Conservation (phyloP, 2,113 vertebrate genomes). For the Ornithorhynchus anatinus region DNA sequence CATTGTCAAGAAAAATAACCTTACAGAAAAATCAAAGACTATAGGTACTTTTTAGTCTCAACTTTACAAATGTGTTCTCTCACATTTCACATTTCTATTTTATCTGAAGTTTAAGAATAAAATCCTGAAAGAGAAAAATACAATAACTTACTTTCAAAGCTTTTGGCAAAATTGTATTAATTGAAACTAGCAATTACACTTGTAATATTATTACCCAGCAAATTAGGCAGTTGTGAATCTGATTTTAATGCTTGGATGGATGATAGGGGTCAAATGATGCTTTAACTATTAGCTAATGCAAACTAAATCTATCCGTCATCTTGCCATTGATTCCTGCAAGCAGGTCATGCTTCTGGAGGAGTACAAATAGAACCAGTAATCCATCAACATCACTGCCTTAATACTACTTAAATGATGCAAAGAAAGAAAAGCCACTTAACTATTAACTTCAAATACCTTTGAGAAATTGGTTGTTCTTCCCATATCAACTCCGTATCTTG, state of each 20-base stretch:
- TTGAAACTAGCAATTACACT: constrained; percentile 2
- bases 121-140: neutral
- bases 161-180: constrained; percentile 17
- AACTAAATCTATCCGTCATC: constrained; percentile 66
- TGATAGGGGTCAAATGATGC: constrained; percentile 60
- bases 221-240: constrained; percentile 19
- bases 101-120: constrained; percentile 9
- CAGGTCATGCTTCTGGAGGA: constrained; percentile 34
- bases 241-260: constrained; percentile 55
- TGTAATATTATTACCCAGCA: constrained; percentile 12
- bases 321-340: constrained; percentile 52
- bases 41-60: neutral
- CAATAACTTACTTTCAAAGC: constrained; percentile 4
- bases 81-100: constrained; percentile 9
- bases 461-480: constrained; percentile 46
- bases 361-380: constrained; percentile 52
- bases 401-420: constrained; percentile 51
- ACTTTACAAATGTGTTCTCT: neutral
- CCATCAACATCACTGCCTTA: constrained; percentile 54
- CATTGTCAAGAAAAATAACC: neutral
- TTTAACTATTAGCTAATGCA: constrained; percentile 52
- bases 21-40: neutral
- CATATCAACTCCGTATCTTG: neutral
- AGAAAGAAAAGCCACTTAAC: constrained; percentile 43
- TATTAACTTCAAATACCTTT: constrained; percentile 56